Evolutionary conservation across 2,888 invertebrate species (phyloP).

Genomic region (Mechanitis messenoides): DNA sequence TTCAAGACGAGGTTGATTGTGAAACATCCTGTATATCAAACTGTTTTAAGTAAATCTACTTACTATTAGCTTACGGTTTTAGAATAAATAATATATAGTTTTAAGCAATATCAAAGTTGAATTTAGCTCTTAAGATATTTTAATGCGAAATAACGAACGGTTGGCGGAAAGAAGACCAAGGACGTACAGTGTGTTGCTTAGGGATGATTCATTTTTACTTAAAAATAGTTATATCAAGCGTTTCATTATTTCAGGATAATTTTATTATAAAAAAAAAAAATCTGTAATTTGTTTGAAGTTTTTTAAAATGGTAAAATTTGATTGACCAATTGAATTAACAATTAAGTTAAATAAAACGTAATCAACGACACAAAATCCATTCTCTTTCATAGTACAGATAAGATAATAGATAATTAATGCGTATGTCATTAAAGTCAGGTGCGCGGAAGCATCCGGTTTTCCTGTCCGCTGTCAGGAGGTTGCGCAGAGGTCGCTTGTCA

Average conservation of each 20-base stretch:
- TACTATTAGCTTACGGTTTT: no score
- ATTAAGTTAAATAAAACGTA: neutral
- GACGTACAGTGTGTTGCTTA: no score
- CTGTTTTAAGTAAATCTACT: conserved; percentile 17
- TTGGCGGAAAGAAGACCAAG: no score
- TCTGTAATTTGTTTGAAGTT: no score
- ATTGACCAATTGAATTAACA: neutral
- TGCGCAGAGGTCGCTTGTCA: conserved; percentile 32
- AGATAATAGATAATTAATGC: conserved; percentile 18
- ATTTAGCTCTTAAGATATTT: no score
- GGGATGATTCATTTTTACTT: no score
- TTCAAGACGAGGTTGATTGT: conserved; percentile 28
- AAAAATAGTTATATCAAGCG: no score
- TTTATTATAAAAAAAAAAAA: no score
- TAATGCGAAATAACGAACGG: no score
- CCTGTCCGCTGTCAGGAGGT: conserved; percentile 34
- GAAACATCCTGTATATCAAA: conserved; percentile 25
- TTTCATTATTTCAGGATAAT: no score
- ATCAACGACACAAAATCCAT: neutral
- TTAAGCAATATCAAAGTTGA: neutral
- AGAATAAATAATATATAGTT: no score
- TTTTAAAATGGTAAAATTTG: no score
- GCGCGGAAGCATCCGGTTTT: conserved; percentile 38
- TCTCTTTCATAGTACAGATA: conserved; percentile 2
- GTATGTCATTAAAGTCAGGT: conserved; percentile 30